These are phyloP conservation scores for Anas flavirostris DNA, from an alignment of 2,797 vertebrate genomes.

Conservation along the genomic window DNA sequence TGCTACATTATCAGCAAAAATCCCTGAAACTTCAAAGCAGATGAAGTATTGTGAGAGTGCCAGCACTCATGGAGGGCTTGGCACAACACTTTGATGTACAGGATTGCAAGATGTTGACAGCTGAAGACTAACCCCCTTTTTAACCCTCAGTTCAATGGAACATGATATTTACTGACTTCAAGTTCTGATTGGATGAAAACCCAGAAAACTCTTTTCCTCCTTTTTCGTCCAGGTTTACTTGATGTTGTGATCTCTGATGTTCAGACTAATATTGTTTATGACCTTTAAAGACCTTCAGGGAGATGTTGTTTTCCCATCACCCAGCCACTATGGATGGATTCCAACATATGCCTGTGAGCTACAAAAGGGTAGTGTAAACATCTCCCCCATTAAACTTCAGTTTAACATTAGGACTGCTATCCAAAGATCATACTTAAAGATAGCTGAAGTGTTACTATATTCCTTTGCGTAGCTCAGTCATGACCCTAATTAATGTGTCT, in stretches of 20 bases:
- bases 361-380: slow-evolving; percentile 77
- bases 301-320: slow-evolving; percentile 7
- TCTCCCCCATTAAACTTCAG: slow-evolving; percentile 78
- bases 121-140: not conserved
- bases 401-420: slow-evolving; percentile 78
- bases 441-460: slow-evolving; percentile 82
- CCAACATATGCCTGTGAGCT: slow-evolving; percentile 49
- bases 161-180: not conserved
- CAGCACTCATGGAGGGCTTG: not conserved
- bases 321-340: slow-evolving; percentile 22
- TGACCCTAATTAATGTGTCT: slow-evolving; percentile 86
- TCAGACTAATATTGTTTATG: slow-evolving; percentile 33
- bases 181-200: not conserved
- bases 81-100: not conserved
- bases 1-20: not conserved
- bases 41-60: not conserved
- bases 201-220: not conserved
- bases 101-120: not conserved
- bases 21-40: not conserved
- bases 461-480: slow-evolving; percentile 79
- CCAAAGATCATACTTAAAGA: slow-evolving; percentile 83
- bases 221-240: not conserved
- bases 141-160: not conserved
- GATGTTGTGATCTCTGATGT: slow-evolving; percentile 42
- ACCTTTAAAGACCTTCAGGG: slow-evolving; percentile 49